phyloP scores from a whole-genome alignment of 2,113 vertebrate species.

The Heterotis niloticus region DNA sequence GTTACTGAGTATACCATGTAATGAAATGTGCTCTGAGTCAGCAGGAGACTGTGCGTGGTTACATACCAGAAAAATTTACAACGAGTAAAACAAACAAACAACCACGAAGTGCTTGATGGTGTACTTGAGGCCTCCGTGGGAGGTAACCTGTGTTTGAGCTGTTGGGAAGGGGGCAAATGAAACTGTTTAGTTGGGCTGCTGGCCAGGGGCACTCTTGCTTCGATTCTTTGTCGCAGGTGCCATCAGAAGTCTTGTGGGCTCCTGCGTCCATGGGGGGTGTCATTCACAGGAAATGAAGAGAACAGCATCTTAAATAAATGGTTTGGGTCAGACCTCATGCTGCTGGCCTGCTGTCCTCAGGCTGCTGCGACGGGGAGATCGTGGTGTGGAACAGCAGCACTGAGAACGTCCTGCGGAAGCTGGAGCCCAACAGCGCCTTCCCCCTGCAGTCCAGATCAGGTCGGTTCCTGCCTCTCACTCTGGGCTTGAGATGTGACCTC shows the following conservation, averaged over 20 bases:
- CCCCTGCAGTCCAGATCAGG: constrained; percentile 42
- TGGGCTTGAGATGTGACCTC: too few relatives aligned
- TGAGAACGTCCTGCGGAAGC: constrained; percentile 62
- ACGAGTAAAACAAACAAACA: too few relatives aligned
- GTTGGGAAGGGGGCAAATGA: constrained; percentile 52
- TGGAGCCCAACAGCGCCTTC: constrained; percentile 41
- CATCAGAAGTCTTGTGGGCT: constrained; percentile 3
- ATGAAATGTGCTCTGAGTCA: too few relatives aligned
- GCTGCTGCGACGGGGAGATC: constrained; percentile 67
- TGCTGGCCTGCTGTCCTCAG: constrained; percentile 38
- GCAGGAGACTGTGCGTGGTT: too few relatives aligned
- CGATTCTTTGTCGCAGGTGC: background rate
- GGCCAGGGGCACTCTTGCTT: too few relatives aligned
- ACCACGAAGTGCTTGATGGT: too few relatives aligned
- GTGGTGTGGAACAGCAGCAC: constrained; percentile 69
- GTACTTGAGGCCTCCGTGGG: too few relatives aligned
- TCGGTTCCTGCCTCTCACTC: constrained; percentile 30
- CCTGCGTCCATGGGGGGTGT: background rate
- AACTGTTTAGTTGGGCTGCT: too few relatives aligned
- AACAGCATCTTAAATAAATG: background rate
- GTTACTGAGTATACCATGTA: too few relatives aligned
- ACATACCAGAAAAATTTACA: too few relatives aligned
- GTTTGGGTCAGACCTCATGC: background rate
- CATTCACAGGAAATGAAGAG: background rate
- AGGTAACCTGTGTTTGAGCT: constrained; percentile 24